Percentiles rank a stretch among this genome's conserved stretches.
Evolutionary conservation across 2,888 invertebrate genomes (phyloP).

Genomic region (Aromia moschata): DNA sequence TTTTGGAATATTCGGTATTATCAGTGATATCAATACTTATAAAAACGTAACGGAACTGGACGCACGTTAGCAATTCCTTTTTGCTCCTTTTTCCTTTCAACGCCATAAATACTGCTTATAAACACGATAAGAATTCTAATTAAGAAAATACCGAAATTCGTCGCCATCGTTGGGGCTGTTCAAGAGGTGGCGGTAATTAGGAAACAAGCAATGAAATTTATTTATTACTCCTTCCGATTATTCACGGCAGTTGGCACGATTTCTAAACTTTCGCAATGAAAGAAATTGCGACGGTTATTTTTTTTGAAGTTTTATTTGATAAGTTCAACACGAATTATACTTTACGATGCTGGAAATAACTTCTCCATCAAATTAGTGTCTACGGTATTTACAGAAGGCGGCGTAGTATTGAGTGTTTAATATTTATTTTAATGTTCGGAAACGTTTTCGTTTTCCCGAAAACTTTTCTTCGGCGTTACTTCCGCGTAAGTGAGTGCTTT

Average conservation of each 20-base stretch:
- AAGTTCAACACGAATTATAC: not conserved
- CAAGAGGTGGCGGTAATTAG: constrained; percentile 21
- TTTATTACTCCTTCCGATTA: constrained; percentile 25
- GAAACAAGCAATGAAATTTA: constrained; percentile 24
- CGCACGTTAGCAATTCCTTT: no score
- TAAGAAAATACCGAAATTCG: constrained; percentile 20
- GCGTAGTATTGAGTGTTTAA: not conserved
- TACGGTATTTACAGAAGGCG: not conserved
- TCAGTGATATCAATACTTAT: no score
- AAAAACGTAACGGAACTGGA: no score
- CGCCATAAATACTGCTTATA: constrained; percentile 4
- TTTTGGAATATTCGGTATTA: no score
- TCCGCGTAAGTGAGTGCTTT: no score
- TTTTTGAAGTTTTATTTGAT: not conserved
- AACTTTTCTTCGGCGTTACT: not conserved
- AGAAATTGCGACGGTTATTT: not conserved
- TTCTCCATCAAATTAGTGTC: not conserved
- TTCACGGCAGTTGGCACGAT: constrained; percentile 21
- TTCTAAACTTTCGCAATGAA: constrained; percentile 11
- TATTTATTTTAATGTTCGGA: not conserved
- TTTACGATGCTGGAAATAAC: constrained; percentile 1
- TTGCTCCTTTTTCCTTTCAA: not conserved
- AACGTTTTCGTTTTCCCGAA: not conserved
- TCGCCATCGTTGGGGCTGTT: constrained; percentile 20
- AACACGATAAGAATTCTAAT: constrained; percentile 17